Percentiles rank a stretch among this genome's conserved stretches.
Evolutionary conservation across 2,113 vertebrate species (phyloP).

Genomic region (Apteryx owenii): DNA sequence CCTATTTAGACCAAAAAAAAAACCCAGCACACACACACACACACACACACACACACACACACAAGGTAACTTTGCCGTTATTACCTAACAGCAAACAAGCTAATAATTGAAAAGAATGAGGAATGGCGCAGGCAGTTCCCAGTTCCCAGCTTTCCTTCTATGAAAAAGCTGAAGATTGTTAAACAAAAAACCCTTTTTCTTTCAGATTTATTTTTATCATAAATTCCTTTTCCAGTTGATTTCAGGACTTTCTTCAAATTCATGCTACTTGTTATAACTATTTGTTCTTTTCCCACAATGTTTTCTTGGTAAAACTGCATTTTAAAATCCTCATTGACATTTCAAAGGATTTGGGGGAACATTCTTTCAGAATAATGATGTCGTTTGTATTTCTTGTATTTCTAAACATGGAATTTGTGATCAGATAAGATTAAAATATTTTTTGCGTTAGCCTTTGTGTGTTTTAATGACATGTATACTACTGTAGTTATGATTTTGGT

Average conservation of each 20-base stretch:
- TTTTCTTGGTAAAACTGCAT: background rate
- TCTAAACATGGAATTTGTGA: background rate
- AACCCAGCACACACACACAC: too few species aligned
- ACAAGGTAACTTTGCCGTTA: background rate
- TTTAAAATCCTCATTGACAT: background rate
- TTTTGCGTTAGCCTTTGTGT: background rate
- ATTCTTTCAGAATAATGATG: background rate
- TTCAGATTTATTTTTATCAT: background rate
- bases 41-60: too few species aligned
- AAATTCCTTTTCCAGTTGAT: background rate
- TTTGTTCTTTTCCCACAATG: background rate
- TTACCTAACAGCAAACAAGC: background rate
- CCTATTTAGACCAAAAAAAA: background rate
- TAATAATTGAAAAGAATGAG: background rate
- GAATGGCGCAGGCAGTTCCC: background rate
- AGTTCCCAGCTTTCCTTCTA: background rate
- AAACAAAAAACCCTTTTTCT: background rate
- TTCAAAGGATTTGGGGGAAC: background rate
- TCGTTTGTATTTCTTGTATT: background rate
- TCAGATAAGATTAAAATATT: constrained; percentile 26
- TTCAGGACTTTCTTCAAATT: background rate
- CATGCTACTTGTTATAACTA: background rate
- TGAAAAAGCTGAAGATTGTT: background rate
- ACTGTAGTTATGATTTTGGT: background rate
- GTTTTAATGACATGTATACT: background rate